Conservation (phyloP, 2,113 vertebrate genomes). For the Columbina picui region DNA sequence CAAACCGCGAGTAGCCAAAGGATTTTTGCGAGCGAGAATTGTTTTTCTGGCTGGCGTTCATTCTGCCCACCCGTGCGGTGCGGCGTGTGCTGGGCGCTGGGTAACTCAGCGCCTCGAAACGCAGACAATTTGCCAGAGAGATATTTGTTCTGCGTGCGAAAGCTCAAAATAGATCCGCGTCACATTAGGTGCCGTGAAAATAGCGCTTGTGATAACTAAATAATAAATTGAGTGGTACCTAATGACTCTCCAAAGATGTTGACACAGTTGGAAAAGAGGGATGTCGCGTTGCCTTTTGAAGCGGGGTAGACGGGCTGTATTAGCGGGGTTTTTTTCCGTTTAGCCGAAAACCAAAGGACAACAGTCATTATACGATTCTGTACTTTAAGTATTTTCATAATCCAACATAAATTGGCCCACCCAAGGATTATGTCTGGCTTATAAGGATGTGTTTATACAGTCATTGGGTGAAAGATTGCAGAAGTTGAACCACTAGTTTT, state of each 20-base stretch:
- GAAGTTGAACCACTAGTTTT: constrained; percentile 91
- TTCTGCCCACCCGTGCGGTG: constrained; percentile 2
- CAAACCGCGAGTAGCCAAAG: constrained; percentile 72
- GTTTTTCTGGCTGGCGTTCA: constrained; percentile 56
- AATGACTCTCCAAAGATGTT: constrained; percentile 48
- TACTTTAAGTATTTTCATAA: constrained; percentile 88
- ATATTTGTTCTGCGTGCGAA: neutral
- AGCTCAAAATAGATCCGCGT: constrained; percentile 12
- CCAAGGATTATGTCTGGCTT: constrained; percentile 87
- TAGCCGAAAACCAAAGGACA: constrained; percentile 78
- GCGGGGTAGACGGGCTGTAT: neutral
- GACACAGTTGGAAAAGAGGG: constrained; percentile 23
- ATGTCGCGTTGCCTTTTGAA: neutral
- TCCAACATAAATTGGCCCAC: constrained; percentile 88
- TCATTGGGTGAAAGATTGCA: constrained; percentile 90
- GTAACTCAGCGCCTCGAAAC: neutral
- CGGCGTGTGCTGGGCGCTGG: neutral
- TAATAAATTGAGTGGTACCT: constrained; percentile 50
- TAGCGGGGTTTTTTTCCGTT: constrained; percentile 43
- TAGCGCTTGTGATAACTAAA: constrained; percentile 17
- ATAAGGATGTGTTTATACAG: constrained; percentile 88
- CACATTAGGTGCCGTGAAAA: constrained; percentile 41
- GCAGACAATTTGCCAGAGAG: neutral
- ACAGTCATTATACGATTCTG: constrained; percentile 87
- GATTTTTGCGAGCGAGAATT: constrained; percentile 74